Evolutionary conservation across 2,113 vertebrate species (phyloP).

Genomic region (Lycaon pictus): DNA sequence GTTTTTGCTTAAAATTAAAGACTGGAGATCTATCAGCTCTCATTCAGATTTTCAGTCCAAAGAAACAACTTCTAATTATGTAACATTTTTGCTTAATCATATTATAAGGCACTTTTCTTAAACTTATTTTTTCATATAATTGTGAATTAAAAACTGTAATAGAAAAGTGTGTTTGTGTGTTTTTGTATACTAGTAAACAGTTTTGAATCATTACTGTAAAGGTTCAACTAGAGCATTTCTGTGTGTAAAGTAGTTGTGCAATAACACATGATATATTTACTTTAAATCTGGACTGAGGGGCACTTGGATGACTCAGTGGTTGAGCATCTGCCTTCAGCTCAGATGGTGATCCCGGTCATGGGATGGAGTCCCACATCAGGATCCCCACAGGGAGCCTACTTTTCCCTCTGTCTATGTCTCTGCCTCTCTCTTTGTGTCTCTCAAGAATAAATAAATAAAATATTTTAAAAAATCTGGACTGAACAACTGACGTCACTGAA

Average conservation of each 20-base stretch:
- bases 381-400: too few relatives aligned
- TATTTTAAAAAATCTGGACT: not conserved
- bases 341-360: too few relatives aligned
- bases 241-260: not conserved
- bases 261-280: not conserved
- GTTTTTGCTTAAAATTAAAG: constrained; percentile 27
- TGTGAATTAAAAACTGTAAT: not conserved
- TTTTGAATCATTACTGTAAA: not conserved
- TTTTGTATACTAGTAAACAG: not conserved
- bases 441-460: too few relatives aligned
- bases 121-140: not conserved
- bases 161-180: not conserved
- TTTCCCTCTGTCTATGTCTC: too few relatives aligned
- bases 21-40: not conserved
- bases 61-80: constrained; percentile 28
- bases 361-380: too few relatives aligned
- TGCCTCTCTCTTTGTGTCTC: too few relatives aligned
- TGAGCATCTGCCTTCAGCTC: too few relatives aligned
- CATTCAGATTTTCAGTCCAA: not conserved
- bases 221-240: not conserved
- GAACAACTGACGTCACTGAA: not conserved
- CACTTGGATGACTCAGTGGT: too few relatives aligned
- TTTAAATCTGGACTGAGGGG: not conserved
- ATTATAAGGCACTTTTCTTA: not conserved
- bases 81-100: not conserved